Evolutionary conservation across 2,113 vertebrate species (phyloP), one percentile per base, ranked within the genome.

Genomic region (Polypterus senegalus): DNA sequence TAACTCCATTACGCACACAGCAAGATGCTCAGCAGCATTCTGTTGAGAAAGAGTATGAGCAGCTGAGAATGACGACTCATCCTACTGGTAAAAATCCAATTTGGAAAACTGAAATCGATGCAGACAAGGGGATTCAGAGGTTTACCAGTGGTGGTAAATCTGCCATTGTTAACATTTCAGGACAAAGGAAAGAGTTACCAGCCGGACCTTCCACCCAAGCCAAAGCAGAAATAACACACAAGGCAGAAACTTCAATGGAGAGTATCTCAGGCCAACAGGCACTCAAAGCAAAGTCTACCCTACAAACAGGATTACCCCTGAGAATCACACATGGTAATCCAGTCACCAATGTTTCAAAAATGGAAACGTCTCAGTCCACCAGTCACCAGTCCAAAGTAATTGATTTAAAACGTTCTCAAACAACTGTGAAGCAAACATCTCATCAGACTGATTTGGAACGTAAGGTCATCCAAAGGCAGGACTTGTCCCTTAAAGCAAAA

Each of bases 31-130:
- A 65, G 54, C 74, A 81, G 75, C 67, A 66, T 62, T 55, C 60
- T 45, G 71, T 71, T 56, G 77, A 67, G 58, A 68, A 61, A 7
- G 74, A 72, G 67, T 70, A 60, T 54, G 77, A 79, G 63, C 71
- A 67, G 44, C 71, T 63, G 3, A 65, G 69, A 73, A 71, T 60
- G 67, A 83, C 75, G 67, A 72, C 78, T 60, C 64, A 64, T 44
- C 69, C 76, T 63, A 66, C 73, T 3, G 76, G 75, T 65, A 80
- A 79, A 73, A 84, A 77, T 65, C 58, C 83, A 47, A 67, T 79
- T 61, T 71, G 76, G 4, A 81, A 69, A 58, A 53, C 46, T 65
- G 80, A 85, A 49, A 59, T 71, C 56, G 59, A 77, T 60, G 78
- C 73, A 27, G 79, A 73, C 51, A 58, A 45, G 44, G 56, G 27